A percentile compares a stretch with the other conserved stretches of the same genome.
phyloP scores from a whole-genome alignment of 2,888 invertebrate genomes.

The Drosophila mimica region DNA sequence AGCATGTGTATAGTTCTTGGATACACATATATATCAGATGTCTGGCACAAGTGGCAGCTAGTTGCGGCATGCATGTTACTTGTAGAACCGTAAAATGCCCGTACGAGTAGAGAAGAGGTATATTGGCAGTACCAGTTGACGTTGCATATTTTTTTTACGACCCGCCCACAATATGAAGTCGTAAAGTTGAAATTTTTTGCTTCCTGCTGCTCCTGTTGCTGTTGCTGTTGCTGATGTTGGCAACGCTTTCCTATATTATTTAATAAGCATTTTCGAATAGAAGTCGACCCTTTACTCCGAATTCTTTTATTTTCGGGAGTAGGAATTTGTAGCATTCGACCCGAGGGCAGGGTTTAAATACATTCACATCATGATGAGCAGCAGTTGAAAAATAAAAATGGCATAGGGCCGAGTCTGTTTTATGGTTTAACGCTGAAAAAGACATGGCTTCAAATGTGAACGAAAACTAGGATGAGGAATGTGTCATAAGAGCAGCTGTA shows the following conservation, averaged over 20 bases:
- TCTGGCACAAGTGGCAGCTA: slow-evolving; percentile 70
- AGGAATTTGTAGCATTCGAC: slow-evolving; percentile 53
- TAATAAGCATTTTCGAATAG: slow-evolving; percentile 72
- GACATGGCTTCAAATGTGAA: slow-evolving; percentile 36
- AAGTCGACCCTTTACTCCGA: not conserved
- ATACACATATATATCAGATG: slow-evolving; percentile 41
- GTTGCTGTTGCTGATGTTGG: slow-evolving; percentile 40
- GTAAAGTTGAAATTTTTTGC: slow-evolving; percentile 77
- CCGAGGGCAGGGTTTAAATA: slow-evolving; percentile 29
- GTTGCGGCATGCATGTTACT: slow-evolving; percentile 57
- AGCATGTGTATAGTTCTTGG: slow-evolving; percentile 8
- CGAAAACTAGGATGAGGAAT: slow-evolving; percentile 40
- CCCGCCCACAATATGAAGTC: slow-evolving; percentile 80
- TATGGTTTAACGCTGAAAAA: slow-evolving; percentile 53
- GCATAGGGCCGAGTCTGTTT: slow-evolving; percentile 49
- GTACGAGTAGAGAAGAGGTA: slow-evolving; percentile 1
- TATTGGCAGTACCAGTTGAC: slow-evolving; percentile 52
- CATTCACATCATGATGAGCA: slow-evolving; percentile 23
- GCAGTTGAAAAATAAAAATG: slow-evolving; percentile 5
- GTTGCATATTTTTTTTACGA: slow-evolving; percentile 78
- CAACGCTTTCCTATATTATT: slow-evolving; percentile 68
- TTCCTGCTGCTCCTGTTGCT: slow-evolving; percentile 68
- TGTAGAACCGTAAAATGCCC: slow-evolving; percentile 49
- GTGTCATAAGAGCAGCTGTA: slow-evolving; percentile 53
- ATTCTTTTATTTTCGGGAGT: slow-evolving; percentile 7